Evolutionary conservation across 2,888 invertebrate genomes (phyloP).

Genomic region (Horisme vitalbata): DNA sequence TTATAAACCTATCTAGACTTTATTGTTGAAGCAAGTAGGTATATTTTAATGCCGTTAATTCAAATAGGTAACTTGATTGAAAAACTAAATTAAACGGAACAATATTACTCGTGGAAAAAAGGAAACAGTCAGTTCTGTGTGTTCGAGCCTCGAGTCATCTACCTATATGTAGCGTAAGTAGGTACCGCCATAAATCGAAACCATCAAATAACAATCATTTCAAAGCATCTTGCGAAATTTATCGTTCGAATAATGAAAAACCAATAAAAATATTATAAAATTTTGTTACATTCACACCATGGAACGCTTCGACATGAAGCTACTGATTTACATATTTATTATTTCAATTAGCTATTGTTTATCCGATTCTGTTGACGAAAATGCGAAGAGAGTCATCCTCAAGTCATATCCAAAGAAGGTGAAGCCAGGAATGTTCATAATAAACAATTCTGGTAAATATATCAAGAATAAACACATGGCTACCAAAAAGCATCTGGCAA

Average conservation of each 20-base stretch:
- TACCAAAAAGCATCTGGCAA: not conserved
- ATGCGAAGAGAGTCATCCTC: slow-evolving; percentile 17
- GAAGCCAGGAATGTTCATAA: slow-evolving; percentile 38
- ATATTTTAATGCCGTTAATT: not conserved
- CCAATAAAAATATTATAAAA: slow-evolving; percentile 40
- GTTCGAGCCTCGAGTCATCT: not conserved
- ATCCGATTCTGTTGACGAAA: slow-evolving; percentile 17
- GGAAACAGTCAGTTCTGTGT: too few species aligned
- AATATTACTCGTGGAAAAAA: not conserved
- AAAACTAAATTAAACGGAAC: not conserved
- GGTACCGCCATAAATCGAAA: slow-evolving; percentile 13
- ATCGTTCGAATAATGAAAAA: slow-evolving; percentile 35
- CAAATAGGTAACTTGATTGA: not conserved
- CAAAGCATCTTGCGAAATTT: slow-evolving; percentile 38
- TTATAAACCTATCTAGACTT: too few species aligned
- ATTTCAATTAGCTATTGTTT: slow-evolving; percentile 21
- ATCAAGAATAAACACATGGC: slow-evolving; percentile 22
- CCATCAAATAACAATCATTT: slow-evolving; percentile 33
- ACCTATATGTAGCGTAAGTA: not conserved
- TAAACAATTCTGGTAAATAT: slow-evolving; percentile 50
- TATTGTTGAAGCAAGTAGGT: too few species aligned
- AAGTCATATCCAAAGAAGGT: slow-evolving; percentile 46
- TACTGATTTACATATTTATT: slow-evolving; percentile 21
- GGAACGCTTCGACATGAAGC: slow-evolving; percentile 24
- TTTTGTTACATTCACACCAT: slow-evolving; percentile 24